Conservation (phyloP, 2,888 invertebrate genomes). For the Melanostoma scalare region DNA sequence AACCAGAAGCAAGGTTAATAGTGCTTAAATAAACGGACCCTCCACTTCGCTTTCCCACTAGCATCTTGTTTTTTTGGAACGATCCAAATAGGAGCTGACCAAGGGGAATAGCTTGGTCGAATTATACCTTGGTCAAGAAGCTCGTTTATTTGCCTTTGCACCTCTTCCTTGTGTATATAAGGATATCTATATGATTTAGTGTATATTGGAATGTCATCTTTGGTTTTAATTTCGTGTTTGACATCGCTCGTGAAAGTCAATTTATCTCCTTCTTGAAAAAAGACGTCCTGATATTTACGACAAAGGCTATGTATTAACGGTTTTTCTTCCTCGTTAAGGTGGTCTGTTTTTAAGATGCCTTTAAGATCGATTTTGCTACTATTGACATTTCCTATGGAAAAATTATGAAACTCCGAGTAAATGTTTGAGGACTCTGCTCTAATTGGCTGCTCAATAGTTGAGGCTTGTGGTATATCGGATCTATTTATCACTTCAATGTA, state of each 20-base stretch:
- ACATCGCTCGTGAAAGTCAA: slow-evolving; percentile 74
- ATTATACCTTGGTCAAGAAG: slow-evolving; percentile 59
- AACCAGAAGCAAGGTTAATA: slow-evolving; percentile 76
- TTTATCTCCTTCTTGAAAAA: slow-evolving; percentile 68
- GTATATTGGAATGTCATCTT: slow-evolving; percentile 74
- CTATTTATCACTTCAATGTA: slow-evolving; percentile 8
- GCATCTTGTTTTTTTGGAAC: slow-evolving; percentile 45
- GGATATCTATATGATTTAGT: slow-evolving; percentile 73
- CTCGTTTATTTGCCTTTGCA: slow-evolving; percentile 74
- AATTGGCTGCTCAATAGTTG: slow-evolving; percentile 11
- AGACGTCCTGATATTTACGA: slow-evolving; percentile 9
- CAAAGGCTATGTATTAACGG: too few relatives aligned
- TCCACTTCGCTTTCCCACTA: slow-evolving; percentile 51
- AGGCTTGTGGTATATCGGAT: not conserved
- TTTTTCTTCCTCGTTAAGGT: too few relatives aligned
- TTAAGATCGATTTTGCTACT: too few relatives aligned
- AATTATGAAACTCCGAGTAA: too few relatives aligned
- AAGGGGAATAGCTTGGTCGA: slow-evolving; percentile 48
- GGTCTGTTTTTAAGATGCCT: too few relatives aligned
- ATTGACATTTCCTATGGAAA: too few relatives aligned
- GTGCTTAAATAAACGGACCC: slow-evolving; percentile 78
- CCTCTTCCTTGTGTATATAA: slow-evolving; percentile 75
- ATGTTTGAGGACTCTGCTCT: not conserved
- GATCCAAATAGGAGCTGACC: slow-evolving; percentile 43
- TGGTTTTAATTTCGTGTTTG: slow-evolving; percentile 75